A percentile compares a stretch with the other conserved stretches of the same genome.
Evolutionary conservation across 2,113 vertebrate genomes (phyloP).

Genomic region (Noctilio leporinus): DNA sequence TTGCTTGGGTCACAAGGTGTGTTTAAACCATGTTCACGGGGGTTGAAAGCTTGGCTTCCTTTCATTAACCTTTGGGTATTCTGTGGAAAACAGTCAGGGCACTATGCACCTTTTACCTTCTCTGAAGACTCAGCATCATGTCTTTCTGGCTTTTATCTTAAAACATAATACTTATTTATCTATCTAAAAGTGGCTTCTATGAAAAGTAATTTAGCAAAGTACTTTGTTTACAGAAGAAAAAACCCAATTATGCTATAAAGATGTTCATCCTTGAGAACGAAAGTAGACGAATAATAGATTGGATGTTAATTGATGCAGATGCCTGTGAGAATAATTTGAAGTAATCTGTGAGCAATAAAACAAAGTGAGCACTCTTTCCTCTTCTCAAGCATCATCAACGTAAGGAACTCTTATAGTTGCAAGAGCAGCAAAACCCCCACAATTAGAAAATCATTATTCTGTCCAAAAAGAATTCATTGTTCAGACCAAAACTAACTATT

Average conservation of each 20-base stretch:
- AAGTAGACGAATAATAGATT: conserved; percentile 24
- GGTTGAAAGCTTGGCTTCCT: background rate
- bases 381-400: background rate
- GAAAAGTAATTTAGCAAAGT: conserved; percentile 28
- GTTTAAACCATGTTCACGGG: background rate
- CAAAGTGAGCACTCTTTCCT: background rate
- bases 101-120: background rate
- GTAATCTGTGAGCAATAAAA: background rate
- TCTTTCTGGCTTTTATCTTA: background rate
- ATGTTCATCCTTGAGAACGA: conserved; percentile 43
- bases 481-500: background rate
- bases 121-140: background rate
- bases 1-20: background rate
- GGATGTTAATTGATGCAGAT: conserved; percentile 43
- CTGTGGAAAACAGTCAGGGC: background rate
- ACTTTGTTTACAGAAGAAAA: conserved; percentile 29
- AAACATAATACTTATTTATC: background rate
- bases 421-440: background rate
- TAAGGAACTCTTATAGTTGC: background rate
- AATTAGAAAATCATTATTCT: background rate
- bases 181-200: conserved; percentile 1
- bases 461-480: background rate
- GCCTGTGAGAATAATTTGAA: conserved; percentile 41
- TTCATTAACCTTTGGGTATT: background rate
- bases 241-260: background rate